Conservation (phyloP, 2,113 vertebrate species). For the Austrofundulus limnaeus region DNA sequence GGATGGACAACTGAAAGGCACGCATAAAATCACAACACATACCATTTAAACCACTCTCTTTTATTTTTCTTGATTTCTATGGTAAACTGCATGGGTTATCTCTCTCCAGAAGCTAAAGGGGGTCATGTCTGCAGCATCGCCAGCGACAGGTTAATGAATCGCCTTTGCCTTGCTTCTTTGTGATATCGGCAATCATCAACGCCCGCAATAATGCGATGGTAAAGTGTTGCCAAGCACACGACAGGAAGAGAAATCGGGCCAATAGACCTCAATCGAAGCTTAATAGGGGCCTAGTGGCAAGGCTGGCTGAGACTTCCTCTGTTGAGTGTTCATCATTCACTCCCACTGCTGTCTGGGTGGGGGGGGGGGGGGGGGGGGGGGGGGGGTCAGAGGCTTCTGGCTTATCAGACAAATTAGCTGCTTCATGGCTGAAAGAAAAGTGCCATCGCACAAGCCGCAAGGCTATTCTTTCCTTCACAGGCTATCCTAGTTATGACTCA, state of each 20-base stretch:
- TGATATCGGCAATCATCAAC: conserved; percentile 60
- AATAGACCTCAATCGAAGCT: conserved; percentile 56
- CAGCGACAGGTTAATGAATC: conserved; percentile 41
- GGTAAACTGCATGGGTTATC: conserved; percentile 29
- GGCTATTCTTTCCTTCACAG: conserved; percentile 43
- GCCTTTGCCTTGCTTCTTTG: conserved; percentile 27
- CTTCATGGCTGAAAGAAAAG: conserved; percentile 54
- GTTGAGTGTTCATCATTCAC: conserved; percentile 58
- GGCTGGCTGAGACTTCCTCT: conserved; percentile 48
- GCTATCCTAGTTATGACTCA: conserved; percentile 43
- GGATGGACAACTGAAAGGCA: not conserved
- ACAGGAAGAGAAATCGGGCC: conserved; percentile 61
- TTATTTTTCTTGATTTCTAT: not conserved
- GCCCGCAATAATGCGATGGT: conserved; percentile 55
- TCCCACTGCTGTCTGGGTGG: conserved; percentile 48
- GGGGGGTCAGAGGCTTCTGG: conserved; percentile 45
- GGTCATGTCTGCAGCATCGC: conserved; percentile 23
- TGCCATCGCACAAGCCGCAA: conserved; percentile 32
- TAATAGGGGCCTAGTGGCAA: conserved; percentile 54
- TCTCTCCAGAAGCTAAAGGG: conserved; percentile 30
- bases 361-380: conserved; percentile 42
- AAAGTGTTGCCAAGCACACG: conserved; percentile 54
- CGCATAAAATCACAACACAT: not conserved
- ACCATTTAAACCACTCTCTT: not conserved
- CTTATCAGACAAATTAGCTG: conserved; percentile 68